Percentiles rank a stretch among this genome's conserved stretches.
Evolutionary conservation across 2,888 invertebrate genomes (phyloP).

Genomic region (Machimus rusticus): DNA sequence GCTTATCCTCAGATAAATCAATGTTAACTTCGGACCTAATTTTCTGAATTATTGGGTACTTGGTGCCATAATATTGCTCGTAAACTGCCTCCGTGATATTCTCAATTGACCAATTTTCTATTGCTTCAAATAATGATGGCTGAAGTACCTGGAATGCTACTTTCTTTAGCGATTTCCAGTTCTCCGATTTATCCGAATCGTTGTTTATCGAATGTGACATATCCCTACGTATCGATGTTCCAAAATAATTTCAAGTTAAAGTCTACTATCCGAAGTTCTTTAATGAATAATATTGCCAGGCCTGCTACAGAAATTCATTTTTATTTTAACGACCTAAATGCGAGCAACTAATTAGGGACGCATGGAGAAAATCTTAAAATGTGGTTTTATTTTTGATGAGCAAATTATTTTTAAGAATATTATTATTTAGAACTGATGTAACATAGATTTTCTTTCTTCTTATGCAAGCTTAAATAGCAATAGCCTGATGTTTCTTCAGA

Average conservation of each 20-base stretch:
- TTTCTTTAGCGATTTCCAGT: not conserved
- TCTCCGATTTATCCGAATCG: not conserved
- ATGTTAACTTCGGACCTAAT: slow-evolving; percentile 28
- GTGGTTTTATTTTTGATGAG: too few relatives aligned
- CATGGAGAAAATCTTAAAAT: too few relatives aligned
- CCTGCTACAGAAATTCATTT: not conserved
- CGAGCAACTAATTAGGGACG: too few relatives aligned
- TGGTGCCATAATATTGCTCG: not conserved
- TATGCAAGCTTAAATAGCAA: too few relatives aligned
- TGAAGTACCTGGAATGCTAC: not conserved
- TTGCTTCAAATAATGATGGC: not conserved
- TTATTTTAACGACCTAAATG: too few relatives aligned
- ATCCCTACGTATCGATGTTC: not conserved
- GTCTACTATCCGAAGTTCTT: not conserved
- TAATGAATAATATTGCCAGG: not conserved
- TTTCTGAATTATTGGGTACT: not conserved
- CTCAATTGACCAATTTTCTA: not conserved
- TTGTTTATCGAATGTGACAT: not conserved
- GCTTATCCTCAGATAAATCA: not conserved
- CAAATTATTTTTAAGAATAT: too few relatives aligned
- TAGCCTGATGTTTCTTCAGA: too few relatives aligned
- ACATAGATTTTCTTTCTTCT: too few relatives aligned
- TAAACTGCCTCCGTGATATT: not conserved
- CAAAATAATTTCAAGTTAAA: not conserved
- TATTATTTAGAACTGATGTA: too few relatives aligned